Evolutionary conservation across 2,113 vertebrate species (phyloP).

Genomic region (Salvelinus alpinus): DNA sequence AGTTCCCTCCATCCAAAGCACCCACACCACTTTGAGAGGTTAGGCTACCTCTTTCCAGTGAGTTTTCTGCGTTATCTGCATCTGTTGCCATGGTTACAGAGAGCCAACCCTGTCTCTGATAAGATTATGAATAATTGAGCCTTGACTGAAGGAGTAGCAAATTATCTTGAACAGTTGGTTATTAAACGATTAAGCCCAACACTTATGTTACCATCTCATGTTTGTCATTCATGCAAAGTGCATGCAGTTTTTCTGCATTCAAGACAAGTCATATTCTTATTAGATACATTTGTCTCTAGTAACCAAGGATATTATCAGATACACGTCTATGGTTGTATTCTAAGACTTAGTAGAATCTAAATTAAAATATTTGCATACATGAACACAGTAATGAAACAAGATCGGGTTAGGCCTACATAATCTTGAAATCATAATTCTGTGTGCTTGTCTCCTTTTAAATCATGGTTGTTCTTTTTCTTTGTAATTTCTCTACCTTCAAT

Average conservation of each 20-base stretch:
- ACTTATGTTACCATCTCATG: constrained; percentile 15
- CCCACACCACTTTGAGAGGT: constrained; percentile 1
- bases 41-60: not conserved
- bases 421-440: no score
- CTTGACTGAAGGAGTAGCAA: not conserved
- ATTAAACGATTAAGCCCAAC: not conserved
- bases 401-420: no score
- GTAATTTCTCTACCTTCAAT: not conserved
- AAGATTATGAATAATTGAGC: constrained; percentile 16
- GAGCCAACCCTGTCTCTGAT: constrained; percentile 26
- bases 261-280: not conserved
- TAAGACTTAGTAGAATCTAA: no score
- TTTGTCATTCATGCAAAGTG: not conserved
- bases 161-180: not conserved
- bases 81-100: constrained; percentile 54
- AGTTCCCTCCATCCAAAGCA: not conserved
- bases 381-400: no score
- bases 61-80: constrained; percentile 10
- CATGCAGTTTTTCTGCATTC: not conserved
- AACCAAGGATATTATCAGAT: no score
- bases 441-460: no score
- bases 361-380: no score
- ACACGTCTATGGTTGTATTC: no score
- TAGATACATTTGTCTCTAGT: no score
- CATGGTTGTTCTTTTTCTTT: no score